Base-by-base conservation (phyloP, 2,888 invertebrate species). In the Ochropleura plecta region DNA sequence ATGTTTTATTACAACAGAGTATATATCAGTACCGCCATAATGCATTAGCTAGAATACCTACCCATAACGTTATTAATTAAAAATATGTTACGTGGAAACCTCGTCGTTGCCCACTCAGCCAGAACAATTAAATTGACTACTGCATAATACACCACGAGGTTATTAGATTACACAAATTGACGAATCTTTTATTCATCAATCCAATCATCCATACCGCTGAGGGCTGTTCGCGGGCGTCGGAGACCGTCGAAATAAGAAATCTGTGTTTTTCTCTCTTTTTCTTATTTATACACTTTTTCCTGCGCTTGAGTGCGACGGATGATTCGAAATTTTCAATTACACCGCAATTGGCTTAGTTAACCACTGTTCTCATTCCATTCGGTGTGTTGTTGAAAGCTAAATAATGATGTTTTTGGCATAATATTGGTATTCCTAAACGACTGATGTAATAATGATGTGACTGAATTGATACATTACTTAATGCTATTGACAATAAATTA, bases 141-240 rank as follows among this genome's bases (percentile, higher is more conserved):
- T 91, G 95, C 91, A 94, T 95, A 95, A 95, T 94, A 91, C 90
- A 90, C 79, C 80, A 90, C 91, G 90, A 88, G 88, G 91, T 92
- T 92, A 92, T 94, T n/a, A n/a, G n/a, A n/a, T n/a, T 93, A 92
- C 92, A 94, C 95, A 96, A 96, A 96, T 96, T 96, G 95, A 91
- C 92, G 88, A 83, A 96, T 96, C 92, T 96, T 96, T 96, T 95
- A 96, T 96, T 96, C 96, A 96, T 94, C 90, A 89, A 89, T 93
- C 95, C 95, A 95, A 95, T 96, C 96, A 94, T 93, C 93, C 92
- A 89, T 87, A 91, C 93, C 93, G 89, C 92, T 83, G 91, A 95
- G 94, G 92, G 93, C 91, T 91, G 92, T 95, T 92, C 90, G 92
- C 90, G 94, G 96, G 96, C 95, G 96, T 93, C 91, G 90, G 91